A percentile compares a stretch with the other conserved stretches of the same genome.
phyloP scores from a whole-genome alignment of 2,797 vertebrate genomes.

The Macroramphosus scolopax region DNA sequence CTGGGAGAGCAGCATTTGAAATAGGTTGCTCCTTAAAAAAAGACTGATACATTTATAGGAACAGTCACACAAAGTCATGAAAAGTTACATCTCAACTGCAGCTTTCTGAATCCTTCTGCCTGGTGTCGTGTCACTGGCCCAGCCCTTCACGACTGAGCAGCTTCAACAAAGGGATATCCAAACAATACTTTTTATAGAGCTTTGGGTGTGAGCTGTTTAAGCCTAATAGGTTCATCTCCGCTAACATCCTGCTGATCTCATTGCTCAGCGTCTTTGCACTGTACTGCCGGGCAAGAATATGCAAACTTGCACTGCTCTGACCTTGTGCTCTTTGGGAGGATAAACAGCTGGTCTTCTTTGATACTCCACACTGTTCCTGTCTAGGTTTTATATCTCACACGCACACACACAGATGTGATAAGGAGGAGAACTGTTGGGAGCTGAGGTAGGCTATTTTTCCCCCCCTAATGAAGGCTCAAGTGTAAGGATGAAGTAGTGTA shows the following conservation, averaged over 20 bases:
- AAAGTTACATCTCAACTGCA: no score
- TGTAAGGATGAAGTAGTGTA: not conserved
- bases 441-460: slow-evolving; percentile 11
- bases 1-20: slow-evolving; percentile 11
- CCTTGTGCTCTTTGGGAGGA: slow-evolving; percentile 51
- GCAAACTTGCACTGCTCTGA: slow-evolving; percentile 57
- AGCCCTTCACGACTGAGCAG: not conserved
- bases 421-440: slow-evolving; percentile 2
- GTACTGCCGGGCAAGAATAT: slow-evolving; percentile 49
- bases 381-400: no score
- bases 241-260: slow-evolving; percentile 48
- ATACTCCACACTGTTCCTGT: slow-evolving; percentile 17
- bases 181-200: slow-evolving; percentile 9
- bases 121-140: no score
- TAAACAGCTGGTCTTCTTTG: slow-evolving; percentile 32
- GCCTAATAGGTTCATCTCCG: slow-evolving; percentile 36
- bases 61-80: not conserved
- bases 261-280: slow-evolving; percentile 59
- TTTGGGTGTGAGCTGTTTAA: slow-evolving; percentile 13
- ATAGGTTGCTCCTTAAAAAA: slow-evolving; percentile 11
- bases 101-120: no score
- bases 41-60: slow-evolving; percentile 2
- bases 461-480: not conserved
- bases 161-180: not conserved
- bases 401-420: slow-evolving; percentile 20